phyloP scores from a whole-genome alignment of 2,113 vertebrate species.

The Indicator indicator region DNA sequence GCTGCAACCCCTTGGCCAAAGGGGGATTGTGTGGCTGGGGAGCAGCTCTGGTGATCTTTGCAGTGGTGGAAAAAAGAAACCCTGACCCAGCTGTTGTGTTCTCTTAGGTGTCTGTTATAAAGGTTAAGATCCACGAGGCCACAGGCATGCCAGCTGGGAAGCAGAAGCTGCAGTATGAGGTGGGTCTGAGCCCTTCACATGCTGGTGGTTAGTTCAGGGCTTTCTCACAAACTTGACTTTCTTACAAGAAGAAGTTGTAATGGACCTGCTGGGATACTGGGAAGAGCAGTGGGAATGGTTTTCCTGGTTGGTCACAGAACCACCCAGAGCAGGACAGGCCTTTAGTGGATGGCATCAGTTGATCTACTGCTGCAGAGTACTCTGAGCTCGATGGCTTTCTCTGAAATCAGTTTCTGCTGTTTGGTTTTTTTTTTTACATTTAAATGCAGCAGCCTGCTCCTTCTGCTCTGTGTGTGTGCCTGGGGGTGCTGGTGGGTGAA shows the following conservation, averaged over 20 bases:
- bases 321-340: background rate
- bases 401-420: background rate
- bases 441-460: background rate
- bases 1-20: background rate
- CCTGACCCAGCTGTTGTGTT: background rate
- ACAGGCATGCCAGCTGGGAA: slow-evolving; percentile 98
- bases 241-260: background rate
- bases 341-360: background rate
- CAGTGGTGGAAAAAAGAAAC: too few relatives aligned
- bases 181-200: slow-evolving; percentile 57
- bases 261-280: background rate
- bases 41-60: background rate
- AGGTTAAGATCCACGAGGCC: slow-evolving; percentile 98
- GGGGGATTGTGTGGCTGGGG: background rate
- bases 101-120: slow-evolving; percentile 95
- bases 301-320: background rate
- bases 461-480: background rate
- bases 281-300: background rate
- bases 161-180: slow-evolving; percentile 98
- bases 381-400: background rate
- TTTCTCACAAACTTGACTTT: background rate
- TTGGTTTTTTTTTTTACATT: background rate
- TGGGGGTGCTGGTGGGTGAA: too few relatives aligned
- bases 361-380: background rate
- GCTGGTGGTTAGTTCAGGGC: background rate